Evolutionary conservation across 1,140 invertebrate genomes (phyloP), one percentile per base, ranked within the genome.

Genomic region (Elysia chlorotica): DNA sequence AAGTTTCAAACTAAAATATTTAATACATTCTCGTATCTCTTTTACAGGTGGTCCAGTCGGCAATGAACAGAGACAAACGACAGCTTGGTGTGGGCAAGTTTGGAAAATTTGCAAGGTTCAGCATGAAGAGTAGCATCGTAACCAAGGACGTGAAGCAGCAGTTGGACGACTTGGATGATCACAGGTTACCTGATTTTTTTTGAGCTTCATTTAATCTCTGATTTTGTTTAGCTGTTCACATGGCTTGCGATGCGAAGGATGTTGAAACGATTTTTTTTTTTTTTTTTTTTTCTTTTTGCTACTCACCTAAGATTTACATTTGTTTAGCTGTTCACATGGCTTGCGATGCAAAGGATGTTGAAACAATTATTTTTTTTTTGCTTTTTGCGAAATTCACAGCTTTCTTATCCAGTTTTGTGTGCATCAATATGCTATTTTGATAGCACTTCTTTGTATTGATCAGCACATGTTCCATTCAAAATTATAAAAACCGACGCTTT

Each of bases 101-200:
- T 59, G 94, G 94, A 38, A 89, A 91, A 80, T 90, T 94, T 78
- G 93, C 94, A 79, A 91, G 93, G 91, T 93, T 89, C 73, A 87
- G 80, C 62, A 83, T 87, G 53, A 76, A 81, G 6, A 85, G 83
- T 76, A 86, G 85, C 38, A 76, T 82, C 66, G 78, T 87, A 28
- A 90, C 93, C 53, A 78, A 71, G 53, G 89, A 91, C 10, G 90
- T 95, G 2, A 92, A 90, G 71, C 90, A 91, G 68, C 94, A 97
- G 85, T 85, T 98, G 74, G 95, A 97, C 82, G 94, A 97, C 83
- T 90, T 97, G 81, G 94, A 95, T 81, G 96, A 98, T 88, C 94
- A 97, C 87, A 91, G 88, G 88, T 88, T 71, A 57, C 67, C 61
- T 37, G 19, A 21, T 48, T 1, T 23, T 2, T 36, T 35, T 23